These are phyloP conservation scores for silkworm (Bombyx mori) DNA, from an alignment of 1,140 invertebrate genomes.

Conservation along the genomic window ASM3026992v2 NC_085121.1:5013001-5013500, in stretches of 20 bases:
- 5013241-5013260: not conserved
- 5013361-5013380: not conserved
- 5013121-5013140: constrained; percentile 4
- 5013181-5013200: not conserved
- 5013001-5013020: constrained; percentile 8
- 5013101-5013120: not conserved
- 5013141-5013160: constrained; percentile 12
- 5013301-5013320: not conserved
- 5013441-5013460: no score
- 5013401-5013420: no score
- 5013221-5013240: constrained; percentile 12
- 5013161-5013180: no score
- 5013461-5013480: no score
- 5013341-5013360: not conserved
- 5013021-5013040: constrained; percentile 12
- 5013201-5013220: constrained; percentile 6
- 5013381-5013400: no score
- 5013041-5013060: constrained; percentile 12
- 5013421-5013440: no score
- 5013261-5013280: not conserved
- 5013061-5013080: constrained; percentile 10
- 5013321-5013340: no score
- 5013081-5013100: constrained; percentile 2
- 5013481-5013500: no score
- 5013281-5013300: constrained; percentile 1